Conservation (phyloP, 2,888 invertebrate species). For the Ephialtes manifestator region DNA sequence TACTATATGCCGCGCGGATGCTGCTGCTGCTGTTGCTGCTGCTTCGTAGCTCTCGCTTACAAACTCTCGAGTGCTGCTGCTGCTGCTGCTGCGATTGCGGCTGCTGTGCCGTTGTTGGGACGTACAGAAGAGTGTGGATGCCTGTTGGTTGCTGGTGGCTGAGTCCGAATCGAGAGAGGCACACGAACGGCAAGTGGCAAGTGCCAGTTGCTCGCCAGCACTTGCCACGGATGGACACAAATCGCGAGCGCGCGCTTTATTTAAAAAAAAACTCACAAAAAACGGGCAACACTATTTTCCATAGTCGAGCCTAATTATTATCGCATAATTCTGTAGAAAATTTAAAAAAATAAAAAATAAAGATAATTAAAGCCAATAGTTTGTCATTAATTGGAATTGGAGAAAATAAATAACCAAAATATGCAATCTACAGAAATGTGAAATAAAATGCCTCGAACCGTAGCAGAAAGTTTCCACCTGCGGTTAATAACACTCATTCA, state of each 20-base stretch:
- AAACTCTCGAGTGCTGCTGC: conserved; percentile 22
- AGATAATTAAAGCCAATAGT: not conserved
- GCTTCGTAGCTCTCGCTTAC: too few species aligned
- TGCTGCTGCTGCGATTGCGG: conserved; percentile 24
- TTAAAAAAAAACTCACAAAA: too few species aligned
- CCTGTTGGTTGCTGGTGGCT: not conserved
- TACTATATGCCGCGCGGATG: conserved; percentile 39
- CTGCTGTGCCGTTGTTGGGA: conserved; percentile 1
- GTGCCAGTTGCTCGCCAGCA: conserved; percentile 83
- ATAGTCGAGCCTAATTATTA: not conserved
- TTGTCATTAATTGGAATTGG: not conserved
- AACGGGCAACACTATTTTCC: conserved; percentile 24
- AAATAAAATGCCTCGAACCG: conserved; percentile 38
- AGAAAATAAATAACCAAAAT: not conserved
- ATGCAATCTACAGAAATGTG: not conserved
- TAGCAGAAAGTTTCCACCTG: conserved; percentile 17
- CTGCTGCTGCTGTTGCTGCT: conserved; percentile 31
- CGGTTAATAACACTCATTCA: not conserved
- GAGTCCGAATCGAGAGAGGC: conserved; percentile 55
- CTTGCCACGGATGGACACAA: conserved; percentile 81
- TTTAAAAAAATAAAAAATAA: too few species aligned
- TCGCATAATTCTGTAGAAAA: conserved; percentile 4
- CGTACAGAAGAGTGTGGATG: not conserved
- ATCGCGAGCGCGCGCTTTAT: not conserved
- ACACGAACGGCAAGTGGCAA: conserved; percentile 75